Evolutionary conservation across 2,888 invertebrate genomes (phyloP).

Genomic region (Hyposoter dolosus): DNA sequence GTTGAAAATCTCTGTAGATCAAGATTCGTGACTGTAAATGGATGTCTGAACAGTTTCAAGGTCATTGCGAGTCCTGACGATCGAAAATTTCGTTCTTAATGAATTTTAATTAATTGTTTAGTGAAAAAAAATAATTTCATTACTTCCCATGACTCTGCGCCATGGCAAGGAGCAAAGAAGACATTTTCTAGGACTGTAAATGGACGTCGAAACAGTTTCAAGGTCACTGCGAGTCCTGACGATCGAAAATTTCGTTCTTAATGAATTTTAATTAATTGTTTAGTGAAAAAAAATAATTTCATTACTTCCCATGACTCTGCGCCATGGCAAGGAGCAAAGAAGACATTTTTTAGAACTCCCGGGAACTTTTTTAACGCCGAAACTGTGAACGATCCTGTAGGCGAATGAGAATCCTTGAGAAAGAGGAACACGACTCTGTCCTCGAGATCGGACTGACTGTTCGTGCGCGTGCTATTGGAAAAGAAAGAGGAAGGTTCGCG

Average conservation of each 20-base stretch:
- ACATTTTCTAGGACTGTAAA: background rate
- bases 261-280: background rate
- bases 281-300: background rate
- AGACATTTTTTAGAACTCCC: background rate
- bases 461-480: constrained; percentile 48
- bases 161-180: background rate
- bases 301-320: background rate
- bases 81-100: background rate
- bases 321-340: background rate
- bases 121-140: background rate
- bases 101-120: background rate
- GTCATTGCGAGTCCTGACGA: background rate
- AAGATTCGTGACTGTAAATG: background rate
- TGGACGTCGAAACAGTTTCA: background rate
- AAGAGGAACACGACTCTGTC: constrained; percentile 35
- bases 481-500: constrained; percentile 53
- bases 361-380: background rate
- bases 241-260: background rate
- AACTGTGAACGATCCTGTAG: constrained; percentile 16
- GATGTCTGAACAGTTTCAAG: background rate
- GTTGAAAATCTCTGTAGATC: background rate
- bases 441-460: constrained; percentile 32
- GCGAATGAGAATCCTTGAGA: constrained; percentile 17
- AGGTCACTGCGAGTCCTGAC: background rate
- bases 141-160: background rate